A percentile compares a stretch with the other conserved stretches of the same genome.
phyloP scores from a whole-genome alignment of 2,888 invertebrate genomes.

The Patella caerulea region DNA sequence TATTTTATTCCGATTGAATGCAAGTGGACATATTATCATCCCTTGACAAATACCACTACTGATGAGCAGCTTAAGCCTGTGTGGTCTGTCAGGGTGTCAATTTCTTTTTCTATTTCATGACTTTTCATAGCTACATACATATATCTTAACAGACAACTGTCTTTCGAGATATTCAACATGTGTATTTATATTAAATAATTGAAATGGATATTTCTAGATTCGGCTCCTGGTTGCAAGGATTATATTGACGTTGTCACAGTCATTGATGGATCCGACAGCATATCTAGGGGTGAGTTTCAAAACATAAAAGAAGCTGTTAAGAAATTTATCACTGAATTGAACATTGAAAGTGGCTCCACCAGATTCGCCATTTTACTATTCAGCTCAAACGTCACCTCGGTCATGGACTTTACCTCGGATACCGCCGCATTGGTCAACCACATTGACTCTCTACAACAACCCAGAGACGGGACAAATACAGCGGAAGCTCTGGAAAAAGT shows the following conservation, averaged over 20 bases:
- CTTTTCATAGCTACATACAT: too few species aligned
- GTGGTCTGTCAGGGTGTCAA: too few species aligned
- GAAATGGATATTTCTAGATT: not conserved
- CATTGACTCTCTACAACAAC: slow-evolving; percentile 35
- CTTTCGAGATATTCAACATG: too few species aligned
- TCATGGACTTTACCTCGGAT: slow-evolving; percentile 37
- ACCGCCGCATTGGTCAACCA: slow-evolving; percentile 23
- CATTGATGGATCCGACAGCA: slow-evolving; percentile 60
- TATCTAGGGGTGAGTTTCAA: slow-evolving; percentile 43
- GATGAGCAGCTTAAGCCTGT: too few species aligned
- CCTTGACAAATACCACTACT: too few species aligned
- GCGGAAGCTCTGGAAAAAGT: slow-evolving; percentile 43
- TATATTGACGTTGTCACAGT: slow-evolving; percentile 57
- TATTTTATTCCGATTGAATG: too few species aligned
- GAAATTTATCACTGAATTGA: slow-evolving; percentile 42
- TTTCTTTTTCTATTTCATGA: too few species aligned
- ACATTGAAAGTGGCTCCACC: slow-evolving; percentile 30
- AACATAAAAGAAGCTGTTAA: slow-evolving; percentile 43
- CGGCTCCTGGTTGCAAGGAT: slow-evolving; percentile 45
- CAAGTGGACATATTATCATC: too few species aligned
- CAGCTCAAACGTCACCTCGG: slow-evolving; percentile 37
- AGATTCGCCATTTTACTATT: slow-evolving; percentile 45
- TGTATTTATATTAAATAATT: too few species aligned
- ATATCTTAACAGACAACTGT: too few species aligned
- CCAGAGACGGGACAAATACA: slow-evolving; percentile 43